Base-by-base conservation (phyloP, 1,140 invertebrate species). In the Heliothis virescens region DNA sequence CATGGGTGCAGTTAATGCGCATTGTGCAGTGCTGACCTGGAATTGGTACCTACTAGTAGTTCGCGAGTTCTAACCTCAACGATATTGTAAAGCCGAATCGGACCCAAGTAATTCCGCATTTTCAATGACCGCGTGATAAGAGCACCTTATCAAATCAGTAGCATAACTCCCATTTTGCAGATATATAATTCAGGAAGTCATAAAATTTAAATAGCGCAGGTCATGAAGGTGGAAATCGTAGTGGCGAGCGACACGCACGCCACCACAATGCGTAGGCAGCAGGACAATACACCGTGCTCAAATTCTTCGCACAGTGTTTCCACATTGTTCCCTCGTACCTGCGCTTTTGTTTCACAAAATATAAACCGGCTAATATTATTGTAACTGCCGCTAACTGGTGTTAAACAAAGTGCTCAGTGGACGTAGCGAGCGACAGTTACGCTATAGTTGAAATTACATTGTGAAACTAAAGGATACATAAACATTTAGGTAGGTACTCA, bases 331-430 rank as follows among this genome's bases (percentile, higher is more conserved):
- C 63, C 71, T 0, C 9, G 41, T 76, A 76, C 73, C 60, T 63
- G 73, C 15, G 59, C 73, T 76, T 76, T 76, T 76, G 73, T 76
- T 76, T 21, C 21, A 65, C 60, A 52, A 63, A 76, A 76, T 63
- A 18, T 13, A 50, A 50, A 62, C 59, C 47, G 63, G 59, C 21
- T 18, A 76, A 76, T 76, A 76, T 76, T 63, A 76, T 76, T 76
- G 73, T 76, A 53, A 63, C 41, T 16, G 53, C 10, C 26, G 5
- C 21, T 57, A 72, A 72, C 63, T 69, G 72, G 41, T 48, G 55
- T 74, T 62, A 60, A 74, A 74, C 73, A 76, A 76, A 76, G 73
- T 41, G 73, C 3, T n/a, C 60, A 76, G 59, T 63, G 59, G 21
- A 52, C 47, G 73, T 63, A 18, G 18, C 73, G 29, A 52, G 73